These are phyloP conservation scores for Agrotis ipsilon DNA, from an alignment of 2,888 invertebrate genomes.

Conservation along the genomic window DNA sequence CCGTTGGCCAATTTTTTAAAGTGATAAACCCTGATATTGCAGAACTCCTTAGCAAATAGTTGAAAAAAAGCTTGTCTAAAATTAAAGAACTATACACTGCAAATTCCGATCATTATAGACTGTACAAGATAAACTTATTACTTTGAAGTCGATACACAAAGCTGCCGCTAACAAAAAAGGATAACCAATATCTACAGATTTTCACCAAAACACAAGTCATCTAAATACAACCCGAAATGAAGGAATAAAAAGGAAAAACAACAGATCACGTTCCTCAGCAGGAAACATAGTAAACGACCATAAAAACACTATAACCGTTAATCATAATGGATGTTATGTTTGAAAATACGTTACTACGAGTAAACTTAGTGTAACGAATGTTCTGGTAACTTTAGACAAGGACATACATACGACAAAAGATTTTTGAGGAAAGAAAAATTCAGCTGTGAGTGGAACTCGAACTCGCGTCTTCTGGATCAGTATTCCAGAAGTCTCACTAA, in stretches of 20 bases:
- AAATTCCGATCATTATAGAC: neutral
- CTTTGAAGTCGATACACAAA: neutral
- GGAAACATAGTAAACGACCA: constrained; percentile 19
- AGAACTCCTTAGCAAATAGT: neutral
- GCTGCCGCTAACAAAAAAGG: constrained; percentile 23
- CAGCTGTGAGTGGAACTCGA: too few relatives aligned
- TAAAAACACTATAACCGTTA: constrained; percentile 24
- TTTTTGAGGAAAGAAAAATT: too few relatives aligned
- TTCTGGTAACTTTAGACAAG: neutral
- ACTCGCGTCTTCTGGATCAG: too few relatives aligned
- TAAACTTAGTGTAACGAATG: neutral
- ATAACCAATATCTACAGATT: neutral
- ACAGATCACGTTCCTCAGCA: constrained; percentile 27
- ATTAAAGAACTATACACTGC: too few relatives aligned
- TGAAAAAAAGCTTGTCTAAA: neutral
- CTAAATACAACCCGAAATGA: neutral
- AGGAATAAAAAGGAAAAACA: constrained; percentile 20
- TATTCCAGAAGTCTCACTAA: too few relatives aligned
- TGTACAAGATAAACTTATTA: neutral
- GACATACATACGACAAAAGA: too few relatives aligned
- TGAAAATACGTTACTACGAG: constrained; percentile 8
- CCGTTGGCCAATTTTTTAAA: too few relatives aligned
- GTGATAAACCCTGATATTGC: neutral
- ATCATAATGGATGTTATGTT: constrained; percentile 17
- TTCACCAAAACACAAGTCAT: neutral